A percentile compares a stretch with the other conserved stretches of the same genome.
Evolutionary conservation across 2,888 invertebrate species (phyloP).

Genomic region (Volucella inanis): DNA sequence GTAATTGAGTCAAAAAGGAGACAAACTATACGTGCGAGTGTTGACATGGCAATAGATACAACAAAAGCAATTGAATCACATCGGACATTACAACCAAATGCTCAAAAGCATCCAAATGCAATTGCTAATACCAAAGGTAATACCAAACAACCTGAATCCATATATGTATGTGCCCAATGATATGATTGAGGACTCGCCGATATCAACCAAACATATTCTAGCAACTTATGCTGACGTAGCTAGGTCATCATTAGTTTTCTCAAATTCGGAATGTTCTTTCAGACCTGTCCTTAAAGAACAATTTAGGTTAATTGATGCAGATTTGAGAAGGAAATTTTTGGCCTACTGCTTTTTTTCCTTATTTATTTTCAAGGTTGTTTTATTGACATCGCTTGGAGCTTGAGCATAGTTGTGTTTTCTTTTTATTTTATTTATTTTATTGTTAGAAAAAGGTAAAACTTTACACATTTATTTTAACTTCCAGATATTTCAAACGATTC

Average conservation of each 20-base stretch:
- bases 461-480: background rate
- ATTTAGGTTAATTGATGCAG: too few species aligned
- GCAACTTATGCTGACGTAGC: too few species aligned
- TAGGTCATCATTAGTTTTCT: too few species aligned
- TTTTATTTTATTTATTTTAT: background rate
- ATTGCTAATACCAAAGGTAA: background rate
- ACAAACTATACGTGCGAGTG: too few species aligned
- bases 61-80: background rate
- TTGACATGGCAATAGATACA: background rate
- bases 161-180: background rate
- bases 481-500: background rate
- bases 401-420: background rate
- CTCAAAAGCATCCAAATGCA: background rate
- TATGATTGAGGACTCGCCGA: constrained; percentile 13
- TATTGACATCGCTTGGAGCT: too few species aligned
- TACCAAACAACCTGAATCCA: constrained; percentile 17
- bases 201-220: too few species aligned
- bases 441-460: too few species aligned
- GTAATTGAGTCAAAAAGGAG: background rate
- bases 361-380: too few species aligned
- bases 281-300: too few species aligned
- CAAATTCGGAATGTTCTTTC: too few species aligned
- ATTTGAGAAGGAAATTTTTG: too few species aligned
- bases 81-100: background rate
- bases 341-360: too few species aligned